Evolutionary conservation across 2,113 vertebrate species (phyloP), one percentile per base, ranked within the genome.

Genomic region (Oncorhynchus clarkii): DNA sequence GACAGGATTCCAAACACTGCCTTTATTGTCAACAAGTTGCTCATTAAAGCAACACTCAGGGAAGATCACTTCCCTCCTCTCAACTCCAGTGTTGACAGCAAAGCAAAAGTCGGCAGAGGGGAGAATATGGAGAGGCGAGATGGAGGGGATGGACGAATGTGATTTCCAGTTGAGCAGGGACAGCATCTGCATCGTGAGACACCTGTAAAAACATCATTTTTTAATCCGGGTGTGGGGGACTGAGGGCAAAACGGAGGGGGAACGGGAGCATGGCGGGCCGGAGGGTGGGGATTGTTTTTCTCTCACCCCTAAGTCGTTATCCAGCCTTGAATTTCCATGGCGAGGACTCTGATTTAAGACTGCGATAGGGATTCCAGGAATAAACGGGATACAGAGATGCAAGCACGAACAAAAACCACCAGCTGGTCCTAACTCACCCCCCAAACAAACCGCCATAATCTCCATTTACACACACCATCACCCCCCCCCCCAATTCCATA

Each of bases 141-240:
- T 3, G 66, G 70, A 24, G 76, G 74, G 70, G 80, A 85, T 80
- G 81, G 84, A 86, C 77, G 73, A 89, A 90, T 87, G 88, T 62
- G 74, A 85, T 89, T 93, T 89, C 84, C 88, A 91, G 85, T 87
- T 74, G 70, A 84, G 83, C 80, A 71, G 60, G 76, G 80, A 84
- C 68, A 79, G 82, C 82, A 82, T 88, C 85, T 73, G 59, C 78
- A 86, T 88, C 72, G 75, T 71, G 67, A 91, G 84, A 89, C 93
- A 93, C 90, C 92, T 94, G 92, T 87, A 83, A 88, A 91, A 94
- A 93, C 91, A 92, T 77, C 0, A 82, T 91, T 89, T 89, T 88
- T 92, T 88, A 91, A 90, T 70, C 60, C n/a, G 69, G 74, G 82
- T 81, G 73, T 74, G 22, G 67, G 48, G 82, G 79, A 82, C 81